phyloP scores from a whole-genome alignment of 2,797 vertebrate species.

The Molossus molossus region DNA sequence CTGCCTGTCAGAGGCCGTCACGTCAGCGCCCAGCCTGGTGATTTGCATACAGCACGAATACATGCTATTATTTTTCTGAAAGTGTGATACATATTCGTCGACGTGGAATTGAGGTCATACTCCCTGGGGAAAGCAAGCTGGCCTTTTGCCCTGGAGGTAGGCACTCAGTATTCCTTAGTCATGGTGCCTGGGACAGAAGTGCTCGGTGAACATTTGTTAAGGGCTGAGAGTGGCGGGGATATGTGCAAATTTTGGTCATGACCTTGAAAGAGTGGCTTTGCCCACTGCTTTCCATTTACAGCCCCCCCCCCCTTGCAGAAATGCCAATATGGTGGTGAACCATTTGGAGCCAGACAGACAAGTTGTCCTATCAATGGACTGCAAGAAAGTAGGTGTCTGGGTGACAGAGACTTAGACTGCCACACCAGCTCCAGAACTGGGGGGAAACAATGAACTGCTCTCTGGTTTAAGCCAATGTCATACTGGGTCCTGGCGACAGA shows the following conservation, averaged over 20 bases:
- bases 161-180: not conserved
- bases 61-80: not conserved
- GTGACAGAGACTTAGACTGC: not conserved
- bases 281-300: too few relatives aligned
- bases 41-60: not conserved
- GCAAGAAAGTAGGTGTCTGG: not conserved
- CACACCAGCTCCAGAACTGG: too few relatives aligned
- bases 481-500: accelerated
- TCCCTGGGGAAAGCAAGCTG: not conserved
- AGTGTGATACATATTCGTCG: not conserved
- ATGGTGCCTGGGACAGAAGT: not conserved
- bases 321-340: accelerated
- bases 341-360: not conserved
- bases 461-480: not conserved
- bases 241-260: not conserved
- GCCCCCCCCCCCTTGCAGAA: not conserved
- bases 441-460: not conserved
- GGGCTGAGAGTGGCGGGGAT: not conserved
- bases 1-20: too few relatives aligned
- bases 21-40: not conserved
- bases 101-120: not conserved
- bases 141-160: not conserved
- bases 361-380: too few relatives aligned
- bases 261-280: not conserved
- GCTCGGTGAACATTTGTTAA: not conserved